Evolutionary conservation across 2,797 vertebrate species (phyloP).

Genomic region (Schizothorax lantsangensis): DNA sequence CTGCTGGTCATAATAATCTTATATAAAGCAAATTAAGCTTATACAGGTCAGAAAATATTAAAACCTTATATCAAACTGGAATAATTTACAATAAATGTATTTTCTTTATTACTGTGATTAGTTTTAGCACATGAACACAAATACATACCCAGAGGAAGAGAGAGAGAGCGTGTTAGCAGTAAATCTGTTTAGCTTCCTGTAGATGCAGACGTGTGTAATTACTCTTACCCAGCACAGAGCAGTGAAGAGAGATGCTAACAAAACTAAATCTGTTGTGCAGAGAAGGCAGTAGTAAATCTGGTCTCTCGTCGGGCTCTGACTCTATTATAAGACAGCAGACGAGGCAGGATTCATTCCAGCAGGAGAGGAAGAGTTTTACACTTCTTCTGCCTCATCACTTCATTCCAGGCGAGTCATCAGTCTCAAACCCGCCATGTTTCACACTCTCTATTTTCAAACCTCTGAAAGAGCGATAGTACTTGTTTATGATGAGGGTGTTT

Average conservation of each 20-base stretch:
- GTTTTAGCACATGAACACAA: neutral
- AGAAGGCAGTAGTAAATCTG: conserved; percentile 75
- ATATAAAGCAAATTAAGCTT: neutral
- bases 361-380: conserved; percentile 5
- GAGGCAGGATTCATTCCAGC: conserved; percentile 36
- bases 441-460: neutral
- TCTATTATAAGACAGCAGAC: conserved; percentile 29
- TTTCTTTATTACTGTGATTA: neutral
- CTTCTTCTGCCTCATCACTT: conserved; percentile 36
- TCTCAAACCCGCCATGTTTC: neutral
- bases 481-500: neutral
- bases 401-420: neutral
- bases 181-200: conserved; percentile 1
- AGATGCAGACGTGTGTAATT: neutral
- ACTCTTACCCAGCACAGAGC: conserved; percentile 10
- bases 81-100: neutral
- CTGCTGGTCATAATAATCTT: neutral
- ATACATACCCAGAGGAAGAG: neutral
- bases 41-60: neutral
- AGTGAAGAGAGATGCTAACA: conserved; percentile 13
- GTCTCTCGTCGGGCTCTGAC: conserved; percentile 21
- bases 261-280: conserved; percentile 61
- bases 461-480: neutral
- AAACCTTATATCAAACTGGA: neutral
- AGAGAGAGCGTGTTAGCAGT: neutral